Base-by-base conservation (phyloP, 2,888 invertebrate genomes). In the Eurytoma adleriae region DNA sequence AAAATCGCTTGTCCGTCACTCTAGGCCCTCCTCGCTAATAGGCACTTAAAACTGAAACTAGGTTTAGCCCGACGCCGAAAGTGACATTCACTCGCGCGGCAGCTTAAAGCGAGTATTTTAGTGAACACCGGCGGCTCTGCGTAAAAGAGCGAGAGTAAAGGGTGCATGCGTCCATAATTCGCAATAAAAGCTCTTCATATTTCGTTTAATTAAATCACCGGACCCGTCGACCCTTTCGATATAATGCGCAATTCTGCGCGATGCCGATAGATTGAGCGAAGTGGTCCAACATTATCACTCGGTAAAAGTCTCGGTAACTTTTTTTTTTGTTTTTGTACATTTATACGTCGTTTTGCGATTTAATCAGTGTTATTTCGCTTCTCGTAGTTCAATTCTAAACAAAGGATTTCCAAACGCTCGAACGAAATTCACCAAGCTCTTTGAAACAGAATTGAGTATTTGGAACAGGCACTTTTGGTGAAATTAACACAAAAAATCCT, bases 121-220 rank as follows among this genome's bases (percentile, higher is more conserved):
- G 40, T 3, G 40, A 7, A 7, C 54, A 7, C 54, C n/a, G 54
- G 62, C 62, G 30, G 12, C 12, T 62, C n/a, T n/a, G 13, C 70
- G 59, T 48, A 59, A 57, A 71, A 64, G 64, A 59, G 50, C n/a
- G 12, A 27, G 20, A 72, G 56, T 69, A 73, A 64, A 64, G 50
- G 20, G 54, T 66, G 64, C 48, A 61, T 52, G 72, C 67, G 27
- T 56, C 76, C 61, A 66, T 85, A 85, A 85, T 84, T 84, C 81
- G 80, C 78, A 83, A 85, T 85, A 85, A 84, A 86, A 84, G 84
- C 82, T 81, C 40, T 77, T 82, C 82, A 71, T 76, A 80, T 81
- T 78, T 81, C 77, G 74, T 78, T 82, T 84, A 84, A 84, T 84
- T 83, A 83, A 84, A 83, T 78, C 78, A 79, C 61, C 64, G 27